Evolutionary conservation across 1,140 invertebrate species (phyloP).

Genomic region (Ceratina calcarata): DNA sequence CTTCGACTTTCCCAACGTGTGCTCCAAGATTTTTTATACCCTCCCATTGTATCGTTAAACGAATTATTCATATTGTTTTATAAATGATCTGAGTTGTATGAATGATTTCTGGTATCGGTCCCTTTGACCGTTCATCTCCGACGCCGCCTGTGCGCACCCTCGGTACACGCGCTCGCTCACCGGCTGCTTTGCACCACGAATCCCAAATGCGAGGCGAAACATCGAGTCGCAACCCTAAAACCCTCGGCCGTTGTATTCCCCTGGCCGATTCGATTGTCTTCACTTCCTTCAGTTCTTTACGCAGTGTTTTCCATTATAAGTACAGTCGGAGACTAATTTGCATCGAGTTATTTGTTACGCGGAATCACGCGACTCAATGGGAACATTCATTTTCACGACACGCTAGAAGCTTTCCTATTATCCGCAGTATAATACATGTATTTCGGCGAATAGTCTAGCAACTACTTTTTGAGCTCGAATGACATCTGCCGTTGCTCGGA

Average conservation of each 20-base stretch:
- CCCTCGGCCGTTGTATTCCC: background rate
- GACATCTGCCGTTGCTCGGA: background rate
- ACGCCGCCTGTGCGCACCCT: conserved; percentile 54
- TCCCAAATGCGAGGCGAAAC: conserved; percentile 54
- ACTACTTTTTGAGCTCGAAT: conserved; percentile 1
- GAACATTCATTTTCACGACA: background rate
- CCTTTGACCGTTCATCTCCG: conserved; percentile 4
- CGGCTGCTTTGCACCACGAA: conserved; percentile 47
- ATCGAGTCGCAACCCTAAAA: conserved; percentile 39
- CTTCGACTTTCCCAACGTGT: background rate
- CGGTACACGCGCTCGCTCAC: conserved; percentile 35
- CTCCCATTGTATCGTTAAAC: too few relatives aligned
- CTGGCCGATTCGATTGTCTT: background rate
- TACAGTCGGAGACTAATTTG: background rate
- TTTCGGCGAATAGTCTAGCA: too few relatives aligned
- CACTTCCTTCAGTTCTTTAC: background rate
- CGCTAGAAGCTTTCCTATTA: background rate
- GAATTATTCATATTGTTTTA: too few relatives aligned
- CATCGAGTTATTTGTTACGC: background rate
- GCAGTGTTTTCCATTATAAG: background rate
- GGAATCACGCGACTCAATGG: background rate
- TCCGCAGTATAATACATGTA: background rate
- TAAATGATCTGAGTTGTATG: too few relatives aligned
- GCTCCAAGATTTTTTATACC: background rate
- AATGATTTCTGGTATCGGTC: background rate